A percentile compares a stretch with the other conserved stretches of the same genome.
Conservation (phyloP, 2,888 invertebrate genomes). For the Cantharis lateralis region DNA sequence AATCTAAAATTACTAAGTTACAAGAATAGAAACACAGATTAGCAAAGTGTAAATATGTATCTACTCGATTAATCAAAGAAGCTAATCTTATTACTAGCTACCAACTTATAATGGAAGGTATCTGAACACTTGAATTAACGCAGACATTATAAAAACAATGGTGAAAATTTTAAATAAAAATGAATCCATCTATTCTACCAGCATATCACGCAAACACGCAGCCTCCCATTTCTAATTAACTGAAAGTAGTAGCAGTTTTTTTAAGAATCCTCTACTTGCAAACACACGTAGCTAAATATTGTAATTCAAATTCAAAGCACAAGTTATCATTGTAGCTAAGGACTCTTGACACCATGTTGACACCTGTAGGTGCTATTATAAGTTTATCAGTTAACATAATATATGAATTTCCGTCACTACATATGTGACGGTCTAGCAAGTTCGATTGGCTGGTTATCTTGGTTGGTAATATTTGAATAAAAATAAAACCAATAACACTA, state of each 20-base stretch:
- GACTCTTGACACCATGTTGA: not conserved
- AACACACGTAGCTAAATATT: not conserved
- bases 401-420: not conserved
- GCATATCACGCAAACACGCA: not conserved
- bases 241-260: not conserved
- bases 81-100: not conserved
- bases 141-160: not conserved
- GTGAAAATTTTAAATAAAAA: not conserved
- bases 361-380: not conserved
- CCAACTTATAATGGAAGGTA: not conserved
- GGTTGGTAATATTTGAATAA: not conserved
- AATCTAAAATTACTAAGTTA: not conserved
- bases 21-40: conserved; percentile 3
- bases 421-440: not conserved
- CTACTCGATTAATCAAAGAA: conserved; percentile 4
- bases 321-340: not conserved
- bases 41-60: not conserved
- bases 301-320: not conserved
- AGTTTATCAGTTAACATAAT: not conserved
- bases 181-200: not conserved
- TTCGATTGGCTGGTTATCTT: not conserved
- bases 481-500: too few species aligned
- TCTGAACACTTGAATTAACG: not conserved
- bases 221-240: not conserved
- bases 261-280: not conserved